A percentile compares a stretch with the other conserved stretches of the same genome.
Conservation (phyloP, 2,888 invertebrate species). For the Chrysodeixis includens region DNA sequence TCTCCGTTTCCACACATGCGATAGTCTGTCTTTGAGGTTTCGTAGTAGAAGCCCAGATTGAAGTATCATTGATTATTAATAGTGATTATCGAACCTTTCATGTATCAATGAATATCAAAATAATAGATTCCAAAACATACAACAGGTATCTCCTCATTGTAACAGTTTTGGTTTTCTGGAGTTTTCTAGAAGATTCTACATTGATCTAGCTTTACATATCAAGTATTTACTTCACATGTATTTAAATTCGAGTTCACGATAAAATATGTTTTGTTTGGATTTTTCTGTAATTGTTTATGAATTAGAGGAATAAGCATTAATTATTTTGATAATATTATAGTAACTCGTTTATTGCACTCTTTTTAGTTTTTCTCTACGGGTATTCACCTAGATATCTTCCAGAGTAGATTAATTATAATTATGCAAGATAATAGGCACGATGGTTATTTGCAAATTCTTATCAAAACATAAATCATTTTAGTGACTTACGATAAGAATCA, state of each 20-base stretch:
- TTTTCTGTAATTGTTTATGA: too few species aligned
- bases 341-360: too few species aligned
- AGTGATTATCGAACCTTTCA: neutral
- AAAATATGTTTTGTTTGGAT: too few species aligned
- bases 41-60: neutral
- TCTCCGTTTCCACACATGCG: too few species aligned
- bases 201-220: neutral
- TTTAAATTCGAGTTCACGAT: neutral
- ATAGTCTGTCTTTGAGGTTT: too few species aligned
- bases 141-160: neutral
- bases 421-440: neutral
- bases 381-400: conserved; percentile 12
- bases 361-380: conserved; percentile 5
- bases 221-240: neutral
- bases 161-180: conserved; percentile 16
- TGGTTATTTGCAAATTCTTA: neutral
- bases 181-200: neutral
- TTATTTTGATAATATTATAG: too few species aligned
- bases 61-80: conserved; percentile 2
- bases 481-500: neutral
- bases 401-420: neutral
- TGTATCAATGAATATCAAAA: conserved; percentile 34
- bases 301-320: too few species aligned
- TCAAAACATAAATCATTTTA: conserved; percentile 1
- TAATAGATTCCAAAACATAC: conserved; percentile 6